Conservation (phyloP, 2,113 vertebrate genomes). For the Haemorhous mexicanus region DNA sequence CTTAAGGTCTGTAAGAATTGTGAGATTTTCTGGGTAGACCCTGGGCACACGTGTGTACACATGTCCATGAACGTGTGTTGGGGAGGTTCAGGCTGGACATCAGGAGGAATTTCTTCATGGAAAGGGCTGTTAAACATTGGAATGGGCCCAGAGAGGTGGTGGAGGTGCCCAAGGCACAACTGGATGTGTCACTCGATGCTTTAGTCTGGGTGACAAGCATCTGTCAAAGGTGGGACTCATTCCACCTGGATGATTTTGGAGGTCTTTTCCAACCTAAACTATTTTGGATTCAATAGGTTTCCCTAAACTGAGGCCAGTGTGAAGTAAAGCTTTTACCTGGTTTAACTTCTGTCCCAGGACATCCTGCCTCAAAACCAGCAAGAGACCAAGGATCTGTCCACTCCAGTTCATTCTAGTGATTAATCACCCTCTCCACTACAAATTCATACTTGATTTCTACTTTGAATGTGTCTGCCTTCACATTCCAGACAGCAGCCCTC, state of each 20-base stretch:
- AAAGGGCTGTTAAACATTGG: background rate
- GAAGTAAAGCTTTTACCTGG: background rate
- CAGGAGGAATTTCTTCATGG: background rate
- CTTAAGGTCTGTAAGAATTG: background rate
- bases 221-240: background rate
- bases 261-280: background rate
- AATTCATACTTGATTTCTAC: background rate
- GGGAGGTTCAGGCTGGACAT: background rate
- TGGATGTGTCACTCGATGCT: background rate
- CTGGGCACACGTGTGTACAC: rapidly evolving
- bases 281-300: background rate
- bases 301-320: background rate
- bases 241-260: background rate
- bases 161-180: background rate
- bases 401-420: background rate
- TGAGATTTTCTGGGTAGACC: background rate
- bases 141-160: too few relatives aligned
- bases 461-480: background rate
- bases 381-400: background rate
- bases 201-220: background rate
- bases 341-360: background rate
- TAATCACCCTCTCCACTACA: background rate
- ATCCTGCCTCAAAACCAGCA: background rate
- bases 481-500: background rate
- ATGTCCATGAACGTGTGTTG: rapidly evolving